A percentile compares a stretch with the other conserved stretches of the same genome.
Evolutionary conservation across 1,140 invertebrate species (phyloP).

Genomic region (Diorhabda elongata): DNA sequence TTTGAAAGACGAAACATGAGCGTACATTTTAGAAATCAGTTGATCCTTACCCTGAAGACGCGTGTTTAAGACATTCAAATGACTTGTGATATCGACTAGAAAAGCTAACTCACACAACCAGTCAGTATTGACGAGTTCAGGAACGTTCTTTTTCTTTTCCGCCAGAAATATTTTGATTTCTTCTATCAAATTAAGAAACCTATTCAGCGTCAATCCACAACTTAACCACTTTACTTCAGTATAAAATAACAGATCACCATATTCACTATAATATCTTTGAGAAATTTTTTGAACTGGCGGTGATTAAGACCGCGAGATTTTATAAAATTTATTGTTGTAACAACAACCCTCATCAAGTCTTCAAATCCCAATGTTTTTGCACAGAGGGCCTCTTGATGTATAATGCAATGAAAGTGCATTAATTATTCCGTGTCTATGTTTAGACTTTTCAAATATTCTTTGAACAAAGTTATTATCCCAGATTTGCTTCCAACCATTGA

Average conservation of each 20-base stretch:
- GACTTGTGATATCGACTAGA: slow-evolving; percentile 22
- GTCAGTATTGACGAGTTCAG: slow-evolving; percentile 13
- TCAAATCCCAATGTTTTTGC: slow-evolving; percentile 31
- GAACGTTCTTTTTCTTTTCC: slow-evolving; percentile 18
- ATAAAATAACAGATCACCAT: slow-evolving; percentile 33
- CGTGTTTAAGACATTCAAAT: slow-evolving; percentile 20
- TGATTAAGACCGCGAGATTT: slow-evolving; percentile 39
- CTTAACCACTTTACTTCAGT: slow-evolving; percentile 10
- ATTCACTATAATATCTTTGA: slow-evolving; percentile 38
- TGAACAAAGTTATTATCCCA: slow-evolving; percentile 29
- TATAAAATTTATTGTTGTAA: slow-evolving; percentile 41
- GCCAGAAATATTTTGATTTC: slow-evolving; percentile 18
- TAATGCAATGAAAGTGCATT: slow-evolving; percentile 35
- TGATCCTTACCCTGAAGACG: slow-evolving; percentile 17
- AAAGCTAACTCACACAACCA: slow-evolving; percentile 25
- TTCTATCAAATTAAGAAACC: slow-evolving; percentile 26
- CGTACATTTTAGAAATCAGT: slow-evolving; percentile 6
- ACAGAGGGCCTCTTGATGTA: slow-evolving; percentile 40
- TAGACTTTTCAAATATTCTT: neutral
- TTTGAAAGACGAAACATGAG: too few relatives aligned
- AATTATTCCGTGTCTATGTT: neutral
- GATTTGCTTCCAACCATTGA: slow-evolving; percentile 35
- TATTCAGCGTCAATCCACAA: slow-evolving; percentile 24
- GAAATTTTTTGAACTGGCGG: slow-evolving; percentile 40
- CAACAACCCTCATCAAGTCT: slow-evolving; percentile 36